Conservation (phyloP, 2,888 invertebrate genomes). For the Stenodema calcarata region DNA sequence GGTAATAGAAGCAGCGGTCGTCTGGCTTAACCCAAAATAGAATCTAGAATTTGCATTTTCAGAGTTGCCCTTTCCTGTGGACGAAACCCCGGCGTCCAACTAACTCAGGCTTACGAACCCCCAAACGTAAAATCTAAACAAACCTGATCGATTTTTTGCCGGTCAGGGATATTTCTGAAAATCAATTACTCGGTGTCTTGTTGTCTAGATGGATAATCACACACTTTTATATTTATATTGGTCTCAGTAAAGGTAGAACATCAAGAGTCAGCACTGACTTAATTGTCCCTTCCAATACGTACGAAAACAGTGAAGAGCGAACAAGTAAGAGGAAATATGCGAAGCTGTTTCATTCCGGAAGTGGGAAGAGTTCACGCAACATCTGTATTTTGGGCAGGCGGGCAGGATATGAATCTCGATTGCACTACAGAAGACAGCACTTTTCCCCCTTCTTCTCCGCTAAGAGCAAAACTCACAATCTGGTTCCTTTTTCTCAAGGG, state of each 20-base stretch:
- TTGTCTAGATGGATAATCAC: no score
- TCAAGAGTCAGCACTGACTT: no score
- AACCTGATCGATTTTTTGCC: not conserved
- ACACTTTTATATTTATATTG: no score
- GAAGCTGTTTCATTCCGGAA: not conserved
- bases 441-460: not conserved
- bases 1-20: not conserved
- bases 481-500: not conserved
- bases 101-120: not conserved
- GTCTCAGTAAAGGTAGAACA: no score
- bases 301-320: not conserved
- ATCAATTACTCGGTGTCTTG: no score
- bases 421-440: not conserved
- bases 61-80: not conserved
- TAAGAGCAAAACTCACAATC: not conserved
- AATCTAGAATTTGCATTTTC: not conserved
- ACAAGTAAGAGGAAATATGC: not conserved
- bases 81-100: not conserved
- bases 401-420: not conserved
- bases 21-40: not conserved
- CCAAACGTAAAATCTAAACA: constrained; percentile 3
- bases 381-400: not conserved
- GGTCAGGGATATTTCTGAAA: no score
- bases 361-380: not conserved
- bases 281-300: not conserved